Conservation (phyloP, 2,888 invertebrate genomes). For the Heliconius ethilla region DNA sequence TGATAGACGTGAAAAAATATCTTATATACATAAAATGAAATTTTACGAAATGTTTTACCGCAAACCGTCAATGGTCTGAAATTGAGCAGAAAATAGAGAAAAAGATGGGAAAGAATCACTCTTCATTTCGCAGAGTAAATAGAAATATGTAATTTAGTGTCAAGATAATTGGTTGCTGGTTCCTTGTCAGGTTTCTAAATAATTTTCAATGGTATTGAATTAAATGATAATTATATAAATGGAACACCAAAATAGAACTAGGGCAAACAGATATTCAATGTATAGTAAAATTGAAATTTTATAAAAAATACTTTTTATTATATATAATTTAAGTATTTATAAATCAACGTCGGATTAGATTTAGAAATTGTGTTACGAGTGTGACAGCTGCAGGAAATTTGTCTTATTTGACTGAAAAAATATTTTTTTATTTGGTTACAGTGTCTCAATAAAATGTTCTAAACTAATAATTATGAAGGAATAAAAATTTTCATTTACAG, state of each 20-base stretch:
- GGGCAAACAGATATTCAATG: background rate
- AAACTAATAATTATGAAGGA: background rate
- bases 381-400: slow-evolving; percentile 22
- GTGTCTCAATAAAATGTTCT: background rate
- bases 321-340: slow-evolving; percentile 26
- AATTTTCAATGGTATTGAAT: background rate
- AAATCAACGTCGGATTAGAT: slow-evolving; percentile 24
- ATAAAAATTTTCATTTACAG: background rate
- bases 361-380: slow-evolving; percentile 26
- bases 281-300: background rate
- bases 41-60: background rate
- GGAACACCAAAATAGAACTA: background rate
- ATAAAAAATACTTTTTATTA: background rate
- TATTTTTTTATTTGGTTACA: slow-evolving; percentile 9
- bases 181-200: background rate
- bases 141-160: too few species aligned
- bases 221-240: background rate
- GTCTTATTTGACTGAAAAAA: slow-evolving; percentile 22
- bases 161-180: background rate
- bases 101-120: too few species aligned
- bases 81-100: too few species aligned
- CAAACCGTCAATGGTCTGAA: too few species aligned
- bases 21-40: background rate
- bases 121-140: too few species aligned
- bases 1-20: too few species aligned